Evolutionary conservation across 1,140 invertebrate genomes (phyloP), one percentile per base, ranked within the genome.

Genomic region (Hycleus cichorii): DNA sequence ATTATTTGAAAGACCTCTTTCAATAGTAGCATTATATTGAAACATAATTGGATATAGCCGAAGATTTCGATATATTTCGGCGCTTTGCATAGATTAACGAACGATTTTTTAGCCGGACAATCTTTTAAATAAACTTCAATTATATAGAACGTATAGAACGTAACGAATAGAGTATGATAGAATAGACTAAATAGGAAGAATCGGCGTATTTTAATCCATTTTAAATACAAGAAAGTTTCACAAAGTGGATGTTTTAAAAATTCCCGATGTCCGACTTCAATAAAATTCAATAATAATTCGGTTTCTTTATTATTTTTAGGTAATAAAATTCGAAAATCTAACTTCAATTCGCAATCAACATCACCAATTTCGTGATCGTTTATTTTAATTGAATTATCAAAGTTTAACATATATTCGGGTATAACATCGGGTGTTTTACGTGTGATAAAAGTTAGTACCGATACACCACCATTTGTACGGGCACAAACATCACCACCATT

Each of bases 331-430:
- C 83, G 76, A 67, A 90, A 90, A 72, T 91, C 88, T 27, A 91
- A 65, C 70, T 86, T 85, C 1, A 91, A 74, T 69, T 91, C 88
- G 57, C 89, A 91, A 67, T 92, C 89, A 0, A 89, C 84, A 57
- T 92, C 89, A 0, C 86, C 87, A 1, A 90, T 76, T 67, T 91
- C 89, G 64, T 91, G 87, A 59, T 91, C 89, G 59, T 86, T 87
- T 2, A 90, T 75, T 51, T 83, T 83, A 10, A 92, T 86, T 0
- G 88, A 84, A 43, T 83, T 80, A 66, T 91, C 88, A n/a, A 92
- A 77, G 57, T 87, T 83, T 1, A 80, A 73, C 10, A 88, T 73
- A 50, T 89, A 85, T 53, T 69, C 80, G 1, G 87, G 83, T 25
- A 91, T 78, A 0, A 90, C 85, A 58, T 91, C 88, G 0, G 89